Base-by-base conservation (phyloP, 2,113 vertebrate genomes). In the Bubalus kerabau region DNA sequence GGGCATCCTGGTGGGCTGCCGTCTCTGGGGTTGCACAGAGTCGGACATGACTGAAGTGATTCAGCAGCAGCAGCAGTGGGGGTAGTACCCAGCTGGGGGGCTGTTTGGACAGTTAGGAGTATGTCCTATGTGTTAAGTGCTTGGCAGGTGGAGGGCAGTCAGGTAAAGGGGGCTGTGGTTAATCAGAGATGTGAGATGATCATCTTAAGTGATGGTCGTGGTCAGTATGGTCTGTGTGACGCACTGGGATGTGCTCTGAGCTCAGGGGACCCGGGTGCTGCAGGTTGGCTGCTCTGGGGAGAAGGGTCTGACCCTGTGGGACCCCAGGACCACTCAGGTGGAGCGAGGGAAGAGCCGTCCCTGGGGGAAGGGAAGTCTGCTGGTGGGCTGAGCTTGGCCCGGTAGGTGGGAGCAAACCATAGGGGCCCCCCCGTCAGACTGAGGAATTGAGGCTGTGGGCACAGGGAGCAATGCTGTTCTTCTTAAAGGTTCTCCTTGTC, bases 311-410 rank as follows among this genome's bases (percentile, higher is more conserved):
- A 32, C 57, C 30, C 48, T 5, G 19, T 3, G 13, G 64, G 83
- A 11, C 0, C 0, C 26, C 0, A 26, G 40, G 81, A 14, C 16
- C 7, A 0, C 83, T 24, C 3, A 7, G 54, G 36, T 1, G 17
- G 46, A 30, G 28, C 1, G 0, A 26, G 13, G 52, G 32, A 74
- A 40, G 67, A 40, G 67, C 67, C 1, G 0, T 40, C 5, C 67
- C 19, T n/a, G 0, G 2, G 76, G 46, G 26, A 6, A 14, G 50
- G 81, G 21, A 28, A 21, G 50, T 59, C 8, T 46, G 4, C n/a
- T 48, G 10, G 23, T 6, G 13, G 6, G 36, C 71, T 16, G 14
- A 43, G 15, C 28, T 16, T 21, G 14, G 48, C 59, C 13, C 4
- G 62, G 43, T 43, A 2, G 9, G 83, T 9, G 83, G 60, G 28